phyloP scores from a whole-genome alignment of 53 echinoderm and acorn worm species.

The Mesocentrotus franciscanus region DNA sequence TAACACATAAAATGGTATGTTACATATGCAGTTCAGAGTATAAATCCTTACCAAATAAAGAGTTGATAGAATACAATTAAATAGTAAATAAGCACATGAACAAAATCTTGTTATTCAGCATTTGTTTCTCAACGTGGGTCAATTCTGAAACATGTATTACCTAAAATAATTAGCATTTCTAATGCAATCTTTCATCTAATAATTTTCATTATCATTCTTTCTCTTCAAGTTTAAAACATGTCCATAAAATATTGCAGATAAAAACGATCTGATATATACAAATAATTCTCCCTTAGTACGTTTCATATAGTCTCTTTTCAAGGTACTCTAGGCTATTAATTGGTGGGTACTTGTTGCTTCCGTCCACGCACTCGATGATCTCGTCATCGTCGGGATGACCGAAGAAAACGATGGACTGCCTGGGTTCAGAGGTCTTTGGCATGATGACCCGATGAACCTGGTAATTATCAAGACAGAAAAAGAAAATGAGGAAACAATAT shows the following conservation, averaged over 20 bases:
- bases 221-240: too few species aligned
- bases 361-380: constrained; percentile 83
- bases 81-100: too few species aligned
- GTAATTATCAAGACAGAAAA: not conserved
- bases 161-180: too few species aligned
- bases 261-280: constrained; percentile 6
- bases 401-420: constrained; percentile 93
- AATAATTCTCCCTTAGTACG: constrained; percentile 43
- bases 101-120: too few species aligned
- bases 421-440: constrained; percentile 52
- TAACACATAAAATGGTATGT: too few species aligned
- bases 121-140: too few species aligned
- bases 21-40: too few species aligned
- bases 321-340: constrained; percentile 85
- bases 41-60: too few species aligned
- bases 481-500: not conserved
- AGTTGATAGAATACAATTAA: too few species aligned
- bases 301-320: constrained; percentile 69
- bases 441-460: constrained; percentile 92
- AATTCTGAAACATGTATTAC: too few species aligned
- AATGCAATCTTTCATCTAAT: too few species aligned
- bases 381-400: constrained; percentile 88
- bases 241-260: constrained; percentile 29
- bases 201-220: too few species aligned
- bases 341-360: constrained; percentile 88